phyloP scores from a whole-genome alignment of 2,888 invertebrate genomes.

The Spisula solida region DNA sequence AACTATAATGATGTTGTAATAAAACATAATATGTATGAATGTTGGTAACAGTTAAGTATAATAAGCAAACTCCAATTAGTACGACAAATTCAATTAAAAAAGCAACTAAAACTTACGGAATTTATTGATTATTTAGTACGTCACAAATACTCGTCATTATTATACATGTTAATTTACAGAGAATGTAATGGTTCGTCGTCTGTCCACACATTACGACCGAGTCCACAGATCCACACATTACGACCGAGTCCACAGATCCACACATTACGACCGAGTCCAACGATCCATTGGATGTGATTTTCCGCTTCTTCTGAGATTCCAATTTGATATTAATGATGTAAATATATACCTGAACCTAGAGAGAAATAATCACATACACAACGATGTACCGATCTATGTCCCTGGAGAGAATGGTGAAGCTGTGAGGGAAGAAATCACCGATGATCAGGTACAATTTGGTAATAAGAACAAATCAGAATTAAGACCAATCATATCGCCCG shows the following conservation, averaged over 20 bases:
- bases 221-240: not conserved
- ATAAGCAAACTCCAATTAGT: not conserved
- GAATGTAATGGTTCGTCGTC: not conserved
- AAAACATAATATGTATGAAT: too few relatives aligned
- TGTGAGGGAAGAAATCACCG: not conserved
- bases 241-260: not conserved
- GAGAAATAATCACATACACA: not conserved
- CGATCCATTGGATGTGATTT: not conserved
- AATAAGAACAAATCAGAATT: not conserved
- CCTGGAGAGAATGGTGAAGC: not conserved
- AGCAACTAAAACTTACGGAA: too few relatives aligned
- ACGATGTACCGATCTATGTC: slow-evolving; percentile 4
- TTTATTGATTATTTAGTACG: not conserved
- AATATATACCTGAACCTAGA: not conserved
- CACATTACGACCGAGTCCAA: not conserved
- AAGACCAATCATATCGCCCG: not conserved
- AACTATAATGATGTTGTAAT: too few relatives aligned
- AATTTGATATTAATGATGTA: slow-evolving; percentile 9
- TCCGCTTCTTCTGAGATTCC: not conserved
- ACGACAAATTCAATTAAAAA: too few relatives aligned
- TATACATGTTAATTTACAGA: not conserved
- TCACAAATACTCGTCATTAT: not conserved
- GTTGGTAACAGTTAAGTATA: too few relatives aligned
- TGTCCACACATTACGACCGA: not conserved
- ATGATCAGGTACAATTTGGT: not conserved